phyloP scores from a whole-genome alignment of 2,113 vertebrate genomes.

The Clupea harengus region DNA sequence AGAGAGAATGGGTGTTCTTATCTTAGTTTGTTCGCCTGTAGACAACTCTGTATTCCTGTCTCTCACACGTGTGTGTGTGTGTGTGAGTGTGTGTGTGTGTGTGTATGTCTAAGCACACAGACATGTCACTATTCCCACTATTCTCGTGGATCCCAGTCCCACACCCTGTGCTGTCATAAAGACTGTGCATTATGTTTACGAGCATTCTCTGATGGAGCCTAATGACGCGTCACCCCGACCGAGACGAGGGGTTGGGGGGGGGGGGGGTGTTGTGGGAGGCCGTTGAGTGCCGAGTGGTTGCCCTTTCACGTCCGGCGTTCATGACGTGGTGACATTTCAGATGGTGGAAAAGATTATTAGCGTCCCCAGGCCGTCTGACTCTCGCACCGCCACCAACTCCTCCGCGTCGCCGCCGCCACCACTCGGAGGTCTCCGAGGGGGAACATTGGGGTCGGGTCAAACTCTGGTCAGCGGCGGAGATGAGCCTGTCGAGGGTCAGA shows the following conservation, averaged over 20 bases:
- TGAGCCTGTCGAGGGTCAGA: neutral
- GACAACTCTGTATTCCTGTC: no score
- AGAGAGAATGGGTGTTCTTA: neutral
- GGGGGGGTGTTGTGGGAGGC: neutral
- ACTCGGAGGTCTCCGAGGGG: neutral
- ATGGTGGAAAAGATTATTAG: conserved; percentile 1
- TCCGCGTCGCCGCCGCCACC: neutral
- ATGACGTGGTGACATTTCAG: conserved; percentile 15
- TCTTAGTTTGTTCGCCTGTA: no score
- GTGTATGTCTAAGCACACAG: no score
- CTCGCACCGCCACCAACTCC: neutral
- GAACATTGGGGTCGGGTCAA: neutral
- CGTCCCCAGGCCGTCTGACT: neutral
- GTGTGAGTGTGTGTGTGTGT: neutral
- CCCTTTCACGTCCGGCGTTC: neutral
- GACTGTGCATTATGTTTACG: neutral
- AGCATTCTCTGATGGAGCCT: neutral
- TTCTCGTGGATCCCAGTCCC: neutral
- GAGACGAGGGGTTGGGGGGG: neutral
- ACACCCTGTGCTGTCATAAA: neutral
- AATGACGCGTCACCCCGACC: neutral
- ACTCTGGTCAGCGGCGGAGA: neutral
- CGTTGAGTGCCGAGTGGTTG: neutral
- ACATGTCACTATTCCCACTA: neutral
- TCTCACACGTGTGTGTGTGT: neutral